phyloP scores from a whole-genome alignment of 2,888 invertebrate genomes.

The Belgica antarctica region DNA sequence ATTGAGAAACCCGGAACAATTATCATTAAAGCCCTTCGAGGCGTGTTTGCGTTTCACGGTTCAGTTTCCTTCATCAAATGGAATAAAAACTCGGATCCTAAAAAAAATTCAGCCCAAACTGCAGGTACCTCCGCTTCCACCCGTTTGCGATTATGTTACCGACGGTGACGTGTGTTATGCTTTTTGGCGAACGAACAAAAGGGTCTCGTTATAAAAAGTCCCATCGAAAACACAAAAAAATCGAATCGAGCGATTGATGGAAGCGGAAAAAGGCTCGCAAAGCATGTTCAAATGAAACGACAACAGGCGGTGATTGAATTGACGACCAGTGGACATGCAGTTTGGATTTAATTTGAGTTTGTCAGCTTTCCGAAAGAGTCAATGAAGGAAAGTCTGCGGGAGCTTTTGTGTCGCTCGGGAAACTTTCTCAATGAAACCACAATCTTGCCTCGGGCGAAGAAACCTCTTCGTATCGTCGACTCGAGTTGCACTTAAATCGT shows the following conservation, averaged over 20 bases:
- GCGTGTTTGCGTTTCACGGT: not conserved
- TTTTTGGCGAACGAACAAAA: not conserved
- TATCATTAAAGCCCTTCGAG: too few species aligned
- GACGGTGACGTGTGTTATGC: not conserved
- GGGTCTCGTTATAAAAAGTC: constrained; percentile 23
- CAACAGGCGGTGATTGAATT: constrained; percentile 13
- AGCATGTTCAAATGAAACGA: not conserved
- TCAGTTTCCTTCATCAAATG: not conserved
- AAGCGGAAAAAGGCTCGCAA: not conserved
- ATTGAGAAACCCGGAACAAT: too few species aligned
- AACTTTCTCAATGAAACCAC: too few species aligned
- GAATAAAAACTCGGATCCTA: not conserved
- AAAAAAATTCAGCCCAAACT: not conserved
- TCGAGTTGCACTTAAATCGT: constrained; percentile 15
- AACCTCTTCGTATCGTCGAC: too few species aligned
- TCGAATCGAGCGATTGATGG: not conserved
- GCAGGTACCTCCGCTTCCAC: not conserved
- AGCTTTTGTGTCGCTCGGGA: too few species aligned
- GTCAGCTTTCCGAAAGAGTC: too few species aligned
- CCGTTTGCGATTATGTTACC: constrained; percentile 31
- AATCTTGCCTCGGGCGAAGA: too few species aligned
- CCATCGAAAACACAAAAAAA: not conserved
- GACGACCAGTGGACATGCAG: not conserved
- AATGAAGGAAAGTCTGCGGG: too few species aligned
- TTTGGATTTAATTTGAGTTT: too few species aligned